These are phyloP conservation scores for Rousettus madagascariensis DNA, from an alignment of 2,797 vertebrate species.

Conservation along the genomic window DNA sequence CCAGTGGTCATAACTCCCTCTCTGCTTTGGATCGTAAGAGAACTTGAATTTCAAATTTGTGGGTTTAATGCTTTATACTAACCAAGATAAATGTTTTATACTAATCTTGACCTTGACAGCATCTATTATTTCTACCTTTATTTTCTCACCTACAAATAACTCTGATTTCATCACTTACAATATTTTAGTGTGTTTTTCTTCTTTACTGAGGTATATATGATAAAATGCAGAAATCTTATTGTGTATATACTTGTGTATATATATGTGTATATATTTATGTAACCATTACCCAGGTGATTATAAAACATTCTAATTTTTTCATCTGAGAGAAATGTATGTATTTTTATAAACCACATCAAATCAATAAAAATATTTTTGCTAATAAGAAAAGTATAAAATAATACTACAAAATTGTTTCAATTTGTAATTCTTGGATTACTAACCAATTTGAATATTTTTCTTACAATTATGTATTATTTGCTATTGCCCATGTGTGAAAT, in stretches of 20 bases:
- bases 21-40: not conserved
- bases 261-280: not conserved
- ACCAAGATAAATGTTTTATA: not conserved
- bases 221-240: not conserved
- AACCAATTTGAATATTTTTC: not conserved
- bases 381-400: not conserved
- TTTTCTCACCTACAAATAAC: constrained; percentile 11
- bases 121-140: constrained; percentile 25
- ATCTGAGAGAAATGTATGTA: not conserved
- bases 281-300: not conserved
- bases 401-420: not conserved
- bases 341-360: not conserved
- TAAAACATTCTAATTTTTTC: not conserved
- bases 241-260: not conserved
- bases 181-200: not conserved
- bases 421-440: not conserved
- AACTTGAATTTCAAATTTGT: not conserved
- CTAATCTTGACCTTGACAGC: not conserved
- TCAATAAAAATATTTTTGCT: not conserved
- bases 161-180: not conserved
- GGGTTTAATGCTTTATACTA: not conserved
- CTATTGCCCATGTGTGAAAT: not conserved
- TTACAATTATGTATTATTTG: not conserved
- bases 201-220: not conserved
- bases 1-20: not conserved